Evolutionary conservation across 2,113 vertebrate genomes (phyloP).

Genomic region (Cathartes aura): DNA sequence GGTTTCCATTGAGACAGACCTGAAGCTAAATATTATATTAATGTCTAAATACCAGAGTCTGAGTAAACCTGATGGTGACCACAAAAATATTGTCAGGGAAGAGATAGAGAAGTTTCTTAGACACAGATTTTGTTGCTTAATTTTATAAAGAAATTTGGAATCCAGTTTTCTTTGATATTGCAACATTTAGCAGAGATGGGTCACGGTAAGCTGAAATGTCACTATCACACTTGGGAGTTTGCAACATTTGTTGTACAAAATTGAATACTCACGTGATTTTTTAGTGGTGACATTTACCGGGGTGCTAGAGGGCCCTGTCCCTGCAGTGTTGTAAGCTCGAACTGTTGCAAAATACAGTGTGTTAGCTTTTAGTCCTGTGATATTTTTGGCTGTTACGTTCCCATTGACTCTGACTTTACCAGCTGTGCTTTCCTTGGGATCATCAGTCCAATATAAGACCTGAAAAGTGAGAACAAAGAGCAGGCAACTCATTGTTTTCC

Average conservation of each 20-base stretch:
- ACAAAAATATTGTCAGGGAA: neutral
- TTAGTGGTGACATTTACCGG: slow-evolving; percentile 88
- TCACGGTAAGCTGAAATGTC: neutral
- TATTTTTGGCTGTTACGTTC: slow-evolving; percentile 87
- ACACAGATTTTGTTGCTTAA: neutral
- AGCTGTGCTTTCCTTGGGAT: slow-evolving; percentile 84
- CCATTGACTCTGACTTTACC: slow-evolving; percentile 84
- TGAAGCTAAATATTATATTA: neutral
- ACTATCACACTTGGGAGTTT: neutral
- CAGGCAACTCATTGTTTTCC: neutral
- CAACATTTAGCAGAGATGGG: neutral
- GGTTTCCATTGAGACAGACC: neutral
- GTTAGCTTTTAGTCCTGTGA: slow-evolving; percentile 86
- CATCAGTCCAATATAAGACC: slow-evolving; percentile 90
- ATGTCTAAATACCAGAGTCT: neutral
- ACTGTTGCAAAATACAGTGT: slow-evolving; percentile 86
- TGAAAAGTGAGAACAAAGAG: slow-evolving; percentile 43
- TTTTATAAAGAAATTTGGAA: neutral
- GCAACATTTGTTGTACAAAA: neutral
- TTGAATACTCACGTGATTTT: slow-evolving; percentile 86
- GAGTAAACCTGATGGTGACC: neutral
- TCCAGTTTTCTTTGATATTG: neutral
- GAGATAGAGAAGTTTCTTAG: neutral
- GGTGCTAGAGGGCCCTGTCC: slow-evolving; percentile 84
- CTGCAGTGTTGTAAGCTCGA: slow-evolving; percentile 89